A percentile compares a stretch with the other conserved stretches of the same genome.
phyloP scores from a whole-genome alignment of 2,797 vertebrate species.

The Loris lydekkerianus region DNA sequence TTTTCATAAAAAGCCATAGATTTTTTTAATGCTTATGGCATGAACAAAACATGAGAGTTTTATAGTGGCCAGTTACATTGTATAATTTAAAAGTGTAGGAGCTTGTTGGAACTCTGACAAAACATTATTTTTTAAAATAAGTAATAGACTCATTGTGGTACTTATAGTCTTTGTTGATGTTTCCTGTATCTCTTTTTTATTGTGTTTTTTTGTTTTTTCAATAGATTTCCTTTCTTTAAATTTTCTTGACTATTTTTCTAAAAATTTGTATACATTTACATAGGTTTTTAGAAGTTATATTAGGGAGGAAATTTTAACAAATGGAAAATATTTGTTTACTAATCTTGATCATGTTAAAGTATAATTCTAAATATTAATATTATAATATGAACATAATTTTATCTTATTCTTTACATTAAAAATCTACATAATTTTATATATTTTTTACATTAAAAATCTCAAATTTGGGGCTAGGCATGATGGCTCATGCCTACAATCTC shows the following conservation, averaged over 20 bases:
- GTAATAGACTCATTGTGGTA: not conserved
- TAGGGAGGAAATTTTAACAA: not conserved
- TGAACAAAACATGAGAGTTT: not conserved
- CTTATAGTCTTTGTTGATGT: not conserved
- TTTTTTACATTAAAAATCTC: not conserved
- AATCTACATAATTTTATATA: not conserved
- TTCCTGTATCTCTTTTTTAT: not conserved
- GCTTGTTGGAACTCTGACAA: not conserved
- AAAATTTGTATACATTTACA: not conserved
- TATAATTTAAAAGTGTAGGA: not conserved
- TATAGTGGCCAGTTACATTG: not conserved
- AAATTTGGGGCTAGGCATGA: not conserved
- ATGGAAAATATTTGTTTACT: not conserved
- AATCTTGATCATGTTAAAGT: not conserved
- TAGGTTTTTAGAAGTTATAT: not conserved
- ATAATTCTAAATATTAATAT: constrained; percentile 1
- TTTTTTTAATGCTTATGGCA: not conserved
- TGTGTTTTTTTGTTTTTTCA: constrained; percentile 26
- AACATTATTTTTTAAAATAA: not conserved
- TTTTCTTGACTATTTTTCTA: constrained; percentile 21
- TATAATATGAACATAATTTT: not conserved
- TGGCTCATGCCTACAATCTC: not conserved
- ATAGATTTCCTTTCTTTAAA: not conserved
- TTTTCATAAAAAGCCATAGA: not conserved
- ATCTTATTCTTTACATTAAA: not conserved